Conservation (phyloP, 2,797 vertebrate genomes). For the Halcyon badia region DNA sequence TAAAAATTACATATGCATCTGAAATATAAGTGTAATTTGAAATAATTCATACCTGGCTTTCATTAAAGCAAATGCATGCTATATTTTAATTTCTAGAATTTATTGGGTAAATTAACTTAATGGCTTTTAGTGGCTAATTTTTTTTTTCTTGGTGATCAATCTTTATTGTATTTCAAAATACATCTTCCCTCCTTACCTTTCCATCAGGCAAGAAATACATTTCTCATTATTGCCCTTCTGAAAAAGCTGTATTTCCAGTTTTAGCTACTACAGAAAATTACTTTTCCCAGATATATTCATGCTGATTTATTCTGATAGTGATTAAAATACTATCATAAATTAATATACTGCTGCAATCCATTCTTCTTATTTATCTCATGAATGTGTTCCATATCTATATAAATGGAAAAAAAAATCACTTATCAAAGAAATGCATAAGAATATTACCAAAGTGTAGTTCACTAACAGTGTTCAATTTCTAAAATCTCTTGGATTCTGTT, state of each 20-base stretch:
- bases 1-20: neutral
- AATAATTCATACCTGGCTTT: conserved; percentile 41
- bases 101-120: conserved; percentile 56
- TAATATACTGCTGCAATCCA: neutral
- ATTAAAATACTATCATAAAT: conserved; percentile 47
- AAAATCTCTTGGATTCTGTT: neutral
- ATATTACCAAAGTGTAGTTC: neutral
- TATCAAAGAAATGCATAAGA: neutral
- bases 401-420: neutral
- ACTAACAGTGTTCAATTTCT: neutral
- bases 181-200: conserved; percentile 29
- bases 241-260: conserved; percentile 46
- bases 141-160: conserved; percentile 53
- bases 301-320: neutral
- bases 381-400: neutral
- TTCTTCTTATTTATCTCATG: neutral
- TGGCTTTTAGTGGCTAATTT: conserved; percentile 57
- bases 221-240: conserved; percentile 38
- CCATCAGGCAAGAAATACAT: conserved; percentile 36
- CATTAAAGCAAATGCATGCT: conserved; percentile 25
- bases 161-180: conserved; percentile 54
- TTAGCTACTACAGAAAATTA: conserved; percentile 30
- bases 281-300: conserved; percentile 8
- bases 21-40: conserved; percentile 27
- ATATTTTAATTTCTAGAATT: conserved; percentile 49